Evolutionary conservation across 2,113 vertebrate species (phyloP).

Genomic region (Pungitius pungitius): DNA sequence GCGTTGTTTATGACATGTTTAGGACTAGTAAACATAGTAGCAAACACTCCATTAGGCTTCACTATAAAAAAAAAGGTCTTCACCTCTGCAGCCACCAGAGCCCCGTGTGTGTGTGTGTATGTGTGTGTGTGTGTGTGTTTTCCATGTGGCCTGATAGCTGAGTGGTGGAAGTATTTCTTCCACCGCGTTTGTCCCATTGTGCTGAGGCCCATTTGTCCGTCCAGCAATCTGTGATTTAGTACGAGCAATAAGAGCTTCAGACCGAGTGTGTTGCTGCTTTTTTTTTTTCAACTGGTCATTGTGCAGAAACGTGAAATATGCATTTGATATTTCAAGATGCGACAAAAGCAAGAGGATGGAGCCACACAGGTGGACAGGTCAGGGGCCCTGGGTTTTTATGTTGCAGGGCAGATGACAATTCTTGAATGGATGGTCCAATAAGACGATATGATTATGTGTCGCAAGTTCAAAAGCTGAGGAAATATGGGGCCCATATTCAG

Average conservation of each 20-base stretch:
- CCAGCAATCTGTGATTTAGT: constrained; percentile 73
- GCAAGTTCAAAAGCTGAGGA: constrained; percentile 45
- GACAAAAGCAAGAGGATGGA: constrained; percentile 37
- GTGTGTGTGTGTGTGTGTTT: constrained; percentile 13
- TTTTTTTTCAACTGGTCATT: constrained; percentile 40
- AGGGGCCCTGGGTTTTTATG: constrained; percentile 62
- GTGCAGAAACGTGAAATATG: constrained; percentile 70
- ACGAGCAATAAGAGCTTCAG: constrained; percentile 65
- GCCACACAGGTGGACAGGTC: constrained; percentile 61
- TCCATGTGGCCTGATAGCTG: constrained; percentile 11
- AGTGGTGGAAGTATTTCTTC: constrained; percentile 47
- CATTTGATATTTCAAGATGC: constrained; percentile 71
- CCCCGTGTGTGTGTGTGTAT: constrained; percentile 1
- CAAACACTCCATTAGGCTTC: constrained; percentile 74
- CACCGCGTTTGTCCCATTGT: constrained; percentile 22
- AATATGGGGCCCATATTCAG: constrained; percentile 53
- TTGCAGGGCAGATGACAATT: constrained; percentile 52
- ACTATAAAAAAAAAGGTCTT: constrained; percentile 23
- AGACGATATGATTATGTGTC: constrained; percentile 55
- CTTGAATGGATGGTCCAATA: constrained; percentile 74
- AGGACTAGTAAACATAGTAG: constrained; percentile 69
- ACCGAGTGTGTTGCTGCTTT: constrained; percentile 42
- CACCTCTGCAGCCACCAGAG: constrained; percentile 30
- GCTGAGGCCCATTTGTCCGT: constrained; percentile 47
- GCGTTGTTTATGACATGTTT: constrained; percentile 74